Evolutionary conservation across 2,888 invertebrate species (phyloP).

Genomic region (Agonopterix subpropinquella): DNA sequence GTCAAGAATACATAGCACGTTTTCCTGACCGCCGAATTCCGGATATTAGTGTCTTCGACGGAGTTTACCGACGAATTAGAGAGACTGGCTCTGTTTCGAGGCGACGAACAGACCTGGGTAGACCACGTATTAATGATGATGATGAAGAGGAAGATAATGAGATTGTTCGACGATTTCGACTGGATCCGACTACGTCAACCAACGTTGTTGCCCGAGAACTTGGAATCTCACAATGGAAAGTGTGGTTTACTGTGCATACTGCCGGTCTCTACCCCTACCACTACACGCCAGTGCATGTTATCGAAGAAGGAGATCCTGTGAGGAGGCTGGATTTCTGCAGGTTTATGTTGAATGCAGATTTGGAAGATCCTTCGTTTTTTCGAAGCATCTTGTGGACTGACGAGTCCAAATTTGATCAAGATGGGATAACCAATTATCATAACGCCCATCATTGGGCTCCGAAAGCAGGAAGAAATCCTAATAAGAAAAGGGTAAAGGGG

Average conservation of each 20-base stretch:
- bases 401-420: slow-evolving; percentile 16
- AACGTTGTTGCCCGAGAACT: not conserved
- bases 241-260: no score
- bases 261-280: no score
- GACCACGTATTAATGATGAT: no score
- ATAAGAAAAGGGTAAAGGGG: slow-evolving; percentile 8
- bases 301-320: slow-evolving; percentile 1
- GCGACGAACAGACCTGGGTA: no score
- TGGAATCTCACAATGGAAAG: not conserved
- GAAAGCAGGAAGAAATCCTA: slow-evolving; percentile 8
- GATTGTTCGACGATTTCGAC: no score
- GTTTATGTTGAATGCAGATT: slow-evolving; percentile 1
- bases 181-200: not conserved
- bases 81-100: no score
- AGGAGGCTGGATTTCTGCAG: slow-evolving; percentile 2
- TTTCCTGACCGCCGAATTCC: no score
- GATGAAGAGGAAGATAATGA: no score
- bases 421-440: slow-evolving; percentile 17
- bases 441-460: slow-evolving; percentile 14
- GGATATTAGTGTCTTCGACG: no score
- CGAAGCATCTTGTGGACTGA: slow-evolving; percentile 16
- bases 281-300: no score
- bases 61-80: no score
- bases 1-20: no score
- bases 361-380: slow-evolving; percentile 6